Base-by-base conservation (phyloP, 2,888 invertebrate species). In the Napeogenes inachia region DNA sequence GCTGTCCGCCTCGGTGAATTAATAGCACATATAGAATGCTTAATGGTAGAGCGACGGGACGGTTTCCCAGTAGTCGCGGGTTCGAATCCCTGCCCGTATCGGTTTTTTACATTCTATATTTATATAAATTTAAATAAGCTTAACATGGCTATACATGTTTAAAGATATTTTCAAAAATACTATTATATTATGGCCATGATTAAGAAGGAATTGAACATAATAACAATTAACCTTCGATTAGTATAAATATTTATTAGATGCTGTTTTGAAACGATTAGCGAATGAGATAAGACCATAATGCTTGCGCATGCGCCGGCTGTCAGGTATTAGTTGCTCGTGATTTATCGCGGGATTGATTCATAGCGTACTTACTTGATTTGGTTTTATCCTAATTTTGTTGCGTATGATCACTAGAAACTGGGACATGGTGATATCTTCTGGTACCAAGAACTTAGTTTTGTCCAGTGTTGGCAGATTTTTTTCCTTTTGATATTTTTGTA, bases 351-450 rank as follows among this genome's bases (percentile, higher is more conserved):
- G 46, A 12, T 59, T 65, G 59, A 65, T 61, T 64, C 64, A 58
- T 65, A 57, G 62, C 56, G 64, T 45, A 79, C 84, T 87, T 89
- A 96, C 96, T 95, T 94, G 84, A 71, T 84, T 91, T 32, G 91
- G 87, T 71, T 87, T 84, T 54, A 91, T 84, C 75, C 79, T 86
- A 74, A 91, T 89, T 71, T 89, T 84, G 78, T 88, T 91, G 66
- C 91, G 78, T 67, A 97, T 95, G 65, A 97, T 95, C 66, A 95
- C 94, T 72, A 96, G 91, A 77, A 97, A 95, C 84, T 97, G 97
- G 57, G 96, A 96, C 93, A 97, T 95, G 0, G 96, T 95, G 56
- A 97, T 93, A 80, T 97, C 97, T 91, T 96, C 95, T 2, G 97
- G 97, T 13, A 97, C 96, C 74, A 97, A 86, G 85, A 96, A 97